Percentiles rank a stretch among this genome's conserved stretches.
Conservation (phyloP, 2,888 invertebrate species). For the Patella caerulea region DNA sequence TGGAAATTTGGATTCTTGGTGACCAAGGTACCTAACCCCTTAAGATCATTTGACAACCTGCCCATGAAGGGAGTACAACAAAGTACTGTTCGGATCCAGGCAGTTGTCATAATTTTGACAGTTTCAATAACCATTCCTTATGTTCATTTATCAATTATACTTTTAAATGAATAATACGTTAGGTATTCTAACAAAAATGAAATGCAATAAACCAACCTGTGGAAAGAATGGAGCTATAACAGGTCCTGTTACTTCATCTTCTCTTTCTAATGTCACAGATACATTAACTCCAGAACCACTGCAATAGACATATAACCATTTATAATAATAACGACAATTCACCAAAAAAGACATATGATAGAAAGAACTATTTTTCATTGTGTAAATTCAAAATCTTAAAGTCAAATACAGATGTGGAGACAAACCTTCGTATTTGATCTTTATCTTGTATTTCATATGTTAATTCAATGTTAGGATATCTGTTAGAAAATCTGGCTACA, state of each 20-base stretch:
- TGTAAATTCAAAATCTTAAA: neutral
- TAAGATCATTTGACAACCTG: no score
- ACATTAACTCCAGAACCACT: constrained; percentile 80
- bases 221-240: constrained; percentile 99
- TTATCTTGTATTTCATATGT: constrained; percentile 90
- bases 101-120: no score
- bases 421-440: constrained; percentile 77
- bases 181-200: no score
- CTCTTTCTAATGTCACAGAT: constrained; percentile 91
- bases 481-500: constrained; percentile 97
- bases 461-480: constrained; percentile 98
- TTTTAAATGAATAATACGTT: no score
- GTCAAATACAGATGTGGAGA: neutral
- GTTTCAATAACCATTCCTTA: no score
- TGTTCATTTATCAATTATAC: no score
- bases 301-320: constrained; percentile 28
- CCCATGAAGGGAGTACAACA: no score
- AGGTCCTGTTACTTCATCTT: constrained; percentile 96
- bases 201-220: constrained; percentile 77
- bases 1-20: no score
- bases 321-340: neutral
- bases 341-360: neutral
- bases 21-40: no score
- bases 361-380: neutral
- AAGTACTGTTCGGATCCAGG: no score